These are phyloP conservation scores for Trichomalopsis sarcophagae DNA, from an alignment of 1,140 invertebrate species.

Conservation along the genomic window DNA sequence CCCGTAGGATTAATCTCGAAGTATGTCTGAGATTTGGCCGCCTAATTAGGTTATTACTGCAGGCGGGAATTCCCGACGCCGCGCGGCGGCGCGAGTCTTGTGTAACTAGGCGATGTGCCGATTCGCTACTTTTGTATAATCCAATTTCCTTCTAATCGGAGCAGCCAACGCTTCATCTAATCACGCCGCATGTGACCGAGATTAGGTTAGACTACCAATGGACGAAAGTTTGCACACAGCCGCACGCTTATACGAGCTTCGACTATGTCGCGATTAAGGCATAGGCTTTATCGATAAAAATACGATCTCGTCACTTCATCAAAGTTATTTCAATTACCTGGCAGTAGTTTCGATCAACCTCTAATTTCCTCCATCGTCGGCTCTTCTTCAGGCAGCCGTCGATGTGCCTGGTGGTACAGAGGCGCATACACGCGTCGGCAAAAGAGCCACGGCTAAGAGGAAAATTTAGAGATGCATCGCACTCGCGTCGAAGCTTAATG, in stretches of 20 bases:
- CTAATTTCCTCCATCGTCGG: not conserved
- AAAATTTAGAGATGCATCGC: slow-evolving; percentile 12
- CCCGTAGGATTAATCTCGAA: not conserved
- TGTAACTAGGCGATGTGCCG: slow-evolving; percentile 4
- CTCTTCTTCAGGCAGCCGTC: not conserved
- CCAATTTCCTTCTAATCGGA: not conserved
- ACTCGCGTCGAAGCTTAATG: not conserved
- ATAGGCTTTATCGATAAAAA: too few species aligned
- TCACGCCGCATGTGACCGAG: slow-evolving; percentile 4
- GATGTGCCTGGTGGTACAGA: too few species aligned
- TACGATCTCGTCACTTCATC: too few species aligned
- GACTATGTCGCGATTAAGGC: too few species aligned
- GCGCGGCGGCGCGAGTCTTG: not conserved
- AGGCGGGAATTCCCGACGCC: not conserved
- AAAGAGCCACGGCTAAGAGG: not conserved
- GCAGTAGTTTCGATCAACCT: not conserved
- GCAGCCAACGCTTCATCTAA: slow-evolving; percentile 16
- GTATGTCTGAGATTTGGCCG: not conserved
- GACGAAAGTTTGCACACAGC: not conserved
- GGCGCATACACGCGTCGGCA: too few species aligned
- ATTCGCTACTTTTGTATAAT: slow-evolving; percentile 34
- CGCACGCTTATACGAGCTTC: not conserved
- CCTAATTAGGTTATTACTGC: slow-evolving; percentile 31
- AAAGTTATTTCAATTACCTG: not conserved
- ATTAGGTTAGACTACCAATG: slow-evolving; percentile 1